Conservation (phyloP, 2,113 vertebrate genomes). For the Stigmatopora argus region DNA sequence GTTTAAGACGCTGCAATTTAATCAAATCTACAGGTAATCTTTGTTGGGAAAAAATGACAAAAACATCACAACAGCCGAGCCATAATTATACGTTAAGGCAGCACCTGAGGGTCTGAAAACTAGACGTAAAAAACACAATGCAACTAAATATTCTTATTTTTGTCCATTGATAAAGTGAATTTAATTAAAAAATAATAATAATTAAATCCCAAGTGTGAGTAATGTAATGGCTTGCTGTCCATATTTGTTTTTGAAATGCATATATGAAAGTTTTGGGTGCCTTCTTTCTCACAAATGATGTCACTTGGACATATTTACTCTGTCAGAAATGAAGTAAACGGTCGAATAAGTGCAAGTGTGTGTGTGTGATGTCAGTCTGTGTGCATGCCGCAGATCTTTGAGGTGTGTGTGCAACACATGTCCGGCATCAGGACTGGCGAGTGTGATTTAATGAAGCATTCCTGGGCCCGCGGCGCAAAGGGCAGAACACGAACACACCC, state of each 20-base stretch:
- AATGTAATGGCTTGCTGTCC: too few relatives aligned
- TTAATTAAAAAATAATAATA: too few relatives aligned
- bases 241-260: neutral
- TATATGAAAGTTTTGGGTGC: neutral
- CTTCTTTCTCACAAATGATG: neutral
- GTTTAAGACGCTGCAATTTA: slow-evolving; percentile 4
- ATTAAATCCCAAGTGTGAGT: too few relatives aligned
- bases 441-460: slow-evolving; percentile 59
- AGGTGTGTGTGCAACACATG: slow-evolving; percentile 44
- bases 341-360: slow-evolving; percentile 4
- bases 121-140: too few relatives aligned
- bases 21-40: slow-evolving; percentile 4
- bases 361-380: slow-evolving; percentile 1
- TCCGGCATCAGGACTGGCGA: slow-evolving; percentile 20
- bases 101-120: neutral
- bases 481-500: slow-evolving; percentile 19
- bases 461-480: slow-evolving; percentile 15
- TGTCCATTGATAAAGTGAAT: neutral
- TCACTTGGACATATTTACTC: neutral
- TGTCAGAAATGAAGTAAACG: neutral
- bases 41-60: neutral
- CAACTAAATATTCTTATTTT: neutral
- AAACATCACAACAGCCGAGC: neutral
- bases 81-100: neutral
- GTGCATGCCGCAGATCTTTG: slow-evolving; percentile 27